phyloP scores from a whole-genome alignment of 2,113 vertebrate species.

The Eptesicus fuscus region DNA sequence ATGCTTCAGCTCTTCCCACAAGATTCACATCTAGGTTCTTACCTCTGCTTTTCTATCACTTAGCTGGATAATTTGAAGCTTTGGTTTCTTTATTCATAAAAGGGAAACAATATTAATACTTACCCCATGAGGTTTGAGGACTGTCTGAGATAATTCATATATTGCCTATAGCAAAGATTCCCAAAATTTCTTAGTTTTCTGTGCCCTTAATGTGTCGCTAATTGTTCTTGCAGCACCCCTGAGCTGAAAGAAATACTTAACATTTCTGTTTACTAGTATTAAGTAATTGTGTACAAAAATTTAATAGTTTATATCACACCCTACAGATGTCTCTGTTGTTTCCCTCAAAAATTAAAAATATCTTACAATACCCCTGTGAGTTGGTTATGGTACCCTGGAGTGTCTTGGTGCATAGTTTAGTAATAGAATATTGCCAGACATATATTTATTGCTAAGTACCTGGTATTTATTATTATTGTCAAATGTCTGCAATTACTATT shows the following conservation, averaged over 20 bases:
- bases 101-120: conserved; percentile 2
- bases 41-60: background rate
- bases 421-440: background rate
- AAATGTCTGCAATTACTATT: background rate
- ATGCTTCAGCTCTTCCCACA: conserved; percentile 92
- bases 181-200: background rate
- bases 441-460: background rate
- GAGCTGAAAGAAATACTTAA: background rate
- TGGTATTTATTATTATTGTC: background rate
- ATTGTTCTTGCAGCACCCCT: background rate
- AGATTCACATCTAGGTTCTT: conserved; percentile 80
- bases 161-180: background rate
- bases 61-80: background rate
- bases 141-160: background rate
- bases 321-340: background rate
- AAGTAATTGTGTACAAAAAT: background rate
- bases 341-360: conserved; percentile 32
- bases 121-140: background rate
- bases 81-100: conserved; percentile 16
- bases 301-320: background rate
- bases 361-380: background rate
- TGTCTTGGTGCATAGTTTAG: background rate
- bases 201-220: background rate
- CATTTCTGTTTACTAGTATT: background rate
- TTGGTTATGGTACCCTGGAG: background rate